Conservation (phyloP, 1,140 invertebrate genomes). For the Ericerus pela region DNA sequence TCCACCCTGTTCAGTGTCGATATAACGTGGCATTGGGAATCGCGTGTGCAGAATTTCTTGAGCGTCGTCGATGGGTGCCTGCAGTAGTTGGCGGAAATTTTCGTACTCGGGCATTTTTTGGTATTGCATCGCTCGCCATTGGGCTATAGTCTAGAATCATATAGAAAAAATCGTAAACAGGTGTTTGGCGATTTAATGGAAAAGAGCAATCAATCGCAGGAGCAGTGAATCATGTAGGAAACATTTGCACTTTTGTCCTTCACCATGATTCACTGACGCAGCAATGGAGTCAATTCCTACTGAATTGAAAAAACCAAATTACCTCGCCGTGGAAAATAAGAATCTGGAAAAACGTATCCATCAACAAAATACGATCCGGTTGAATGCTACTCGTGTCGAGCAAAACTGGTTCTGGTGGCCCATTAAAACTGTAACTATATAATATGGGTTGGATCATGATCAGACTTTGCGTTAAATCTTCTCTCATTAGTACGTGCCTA, state of each 20-base stretch:
- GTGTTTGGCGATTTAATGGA: not conserved
- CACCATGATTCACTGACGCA: too few relatives aligned
- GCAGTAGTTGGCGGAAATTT: constrained; percentile 88
- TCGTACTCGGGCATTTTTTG: constrained; percentile 94
- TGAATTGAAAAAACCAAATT: too few relatives aligned
- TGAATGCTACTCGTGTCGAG: constrained; percentile 96
- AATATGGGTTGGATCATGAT: constrained; percentile 99
- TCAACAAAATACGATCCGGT: constrained; percentile 89
- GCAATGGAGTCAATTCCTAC: too few relatives aligned
- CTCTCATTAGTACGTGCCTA: constrained; percentile 91
- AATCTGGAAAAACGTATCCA: constrained; percentile 99
- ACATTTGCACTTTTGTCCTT: too few relatives aligned
- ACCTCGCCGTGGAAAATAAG: constrained; percentile 98
- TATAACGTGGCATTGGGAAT: constrained; percentile 97
- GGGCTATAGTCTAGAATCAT: constrained; percentile 70
- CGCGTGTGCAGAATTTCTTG: constrained; percentile 87
- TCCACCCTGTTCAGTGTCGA: constrained; percentile 95
- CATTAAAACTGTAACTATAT: constrained; percentile 96
- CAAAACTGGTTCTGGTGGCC: constrained; percentile 91
- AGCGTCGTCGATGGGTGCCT: constrained; percentile 93
- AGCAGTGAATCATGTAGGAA: too few relatives aligned
- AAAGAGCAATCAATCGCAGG: too few relatives aligned
- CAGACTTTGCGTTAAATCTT: constrained; percentile 91
- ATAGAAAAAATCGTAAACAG: not conserved
- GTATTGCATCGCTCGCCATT: constrained; percentile 88